Evolutionary conservation across 2,797 vertebrate species (phyloP), one percentile per base, ranked within the genome.

Genomic region (Xenentodon cancila): DNA sequence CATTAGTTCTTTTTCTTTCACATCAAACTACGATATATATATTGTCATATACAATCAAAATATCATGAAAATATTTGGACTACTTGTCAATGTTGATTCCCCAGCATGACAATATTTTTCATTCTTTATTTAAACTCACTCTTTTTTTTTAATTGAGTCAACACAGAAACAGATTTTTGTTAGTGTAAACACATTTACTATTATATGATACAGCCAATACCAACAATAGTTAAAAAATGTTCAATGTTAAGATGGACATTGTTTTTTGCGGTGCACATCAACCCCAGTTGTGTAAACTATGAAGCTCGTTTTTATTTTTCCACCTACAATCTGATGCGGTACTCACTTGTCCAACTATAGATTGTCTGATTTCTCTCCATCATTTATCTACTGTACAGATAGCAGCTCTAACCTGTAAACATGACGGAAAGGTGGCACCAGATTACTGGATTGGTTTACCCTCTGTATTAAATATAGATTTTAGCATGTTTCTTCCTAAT

Each of bases 321-420:
- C 58, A 64, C 44, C 55, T 57, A 46, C 44, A n/a, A 9, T 62
- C 55, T 85, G 86, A 88, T 68, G 84, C 64, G 62, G 60, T 18
- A 9, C 69, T 69, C 50, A 32, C 62, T 64, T 52, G 47, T 71
- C 42, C 37, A 52, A 54, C 45, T 46, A 70, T 53, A 70, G 86
- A 89, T 90, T 86, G 84, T 90, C 84, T 47, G 59, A 34, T 44
- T 12, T 43, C 22, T 51, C 13, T 37, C 40, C 48, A 56, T 64
- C 30, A 20, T 73, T 53, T 37, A 45, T 59, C 59, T 15, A 9
- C 25, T 32, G 4, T 48, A 48, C 40, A 34, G 44, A 77, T 32
- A 74, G 65, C 51, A 56, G 65, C 75, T 63, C 57, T 71, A 73
- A 59, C 8, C 59, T 81, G 81, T 78, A 89, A 86, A 84, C 79